Base-by-base conservation (phyloP, 2,113 vertebrate species). In the Ameiurus melas region DNA sequence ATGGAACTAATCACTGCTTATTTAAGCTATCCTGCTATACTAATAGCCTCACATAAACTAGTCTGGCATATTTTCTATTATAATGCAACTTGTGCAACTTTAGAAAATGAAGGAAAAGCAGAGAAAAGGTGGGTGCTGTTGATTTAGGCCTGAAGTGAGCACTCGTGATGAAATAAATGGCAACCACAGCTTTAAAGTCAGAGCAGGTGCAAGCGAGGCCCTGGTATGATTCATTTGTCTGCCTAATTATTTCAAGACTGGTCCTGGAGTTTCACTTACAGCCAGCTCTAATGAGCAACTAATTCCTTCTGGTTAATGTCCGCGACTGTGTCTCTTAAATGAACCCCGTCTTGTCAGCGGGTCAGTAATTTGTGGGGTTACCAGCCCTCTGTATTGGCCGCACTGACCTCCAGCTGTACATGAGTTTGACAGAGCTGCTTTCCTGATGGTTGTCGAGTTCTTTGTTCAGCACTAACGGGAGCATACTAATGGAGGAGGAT, bases 251-350 rank as follows among this genome's bases (percentile, higher is more conserved):
- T 96, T 96, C 95, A 95, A 96, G 95, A 95, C 96, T 96, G 94
- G 96, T 95, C 94, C 96, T 95, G 95, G 96, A 82, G 95, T 95
- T 96, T 96, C 96, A 95, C 95, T 96, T 96, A 95, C 95, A 97
- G 96, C 96, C 95, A 96, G 94, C 58, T 94, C 96, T 97, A 97
- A 97, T 96, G 96, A 97, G 96, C 96, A 96, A 95, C 95, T 95
- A 96, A 97, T 97, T 97, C 97, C 96, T 97, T 96, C 95, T 97
- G 95, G 95, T 96, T 97, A 97, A 97, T 96, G 96, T 95, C 94
- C 94, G 55, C 39, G 75, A 83, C 93, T 95, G 94, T 94, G 93
- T 94, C 95, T 94, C 95, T 96, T 95, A 96, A 95, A 96, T 95
- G 95, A 96, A 95, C 92, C 93, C 95, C 19, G 27, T 86, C 58